These are phyloP conservation scores for Sebastes variabilis DNA, from an alignment of 2,797 vertebrate genomes.

Conservation along the genomic window DNA sequence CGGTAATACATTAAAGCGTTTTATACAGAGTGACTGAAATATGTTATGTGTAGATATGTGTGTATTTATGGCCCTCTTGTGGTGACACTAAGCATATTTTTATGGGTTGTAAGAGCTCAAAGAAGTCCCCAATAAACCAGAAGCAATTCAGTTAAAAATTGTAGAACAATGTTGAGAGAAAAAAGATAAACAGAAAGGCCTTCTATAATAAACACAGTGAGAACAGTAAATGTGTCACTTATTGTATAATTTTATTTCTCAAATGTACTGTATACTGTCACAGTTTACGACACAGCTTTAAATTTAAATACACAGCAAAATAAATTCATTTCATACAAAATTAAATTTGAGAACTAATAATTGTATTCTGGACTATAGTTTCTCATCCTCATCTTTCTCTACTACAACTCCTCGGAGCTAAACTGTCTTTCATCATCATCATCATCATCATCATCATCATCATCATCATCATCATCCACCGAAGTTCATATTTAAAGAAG, in stretches of 20 bases:
- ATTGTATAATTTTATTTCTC: slow-evolving; percentile 66
- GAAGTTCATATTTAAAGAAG: neutral
- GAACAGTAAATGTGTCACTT: neutral
- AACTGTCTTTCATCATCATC: neutral
- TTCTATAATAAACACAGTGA: neutral
- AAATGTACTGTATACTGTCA: slow-evolving; percentile 67
- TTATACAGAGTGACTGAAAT: neutral
- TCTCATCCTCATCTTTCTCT: neutral
- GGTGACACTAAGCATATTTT: neutral
- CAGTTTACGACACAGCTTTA: slow-evolving; percentile 73
- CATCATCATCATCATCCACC: neutral
- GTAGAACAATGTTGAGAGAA: neutral
- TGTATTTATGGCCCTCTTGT: slow-evolving; percentile 40
- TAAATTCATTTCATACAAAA: slow-evolving; percentile 66
- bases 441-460: too few species aligned
- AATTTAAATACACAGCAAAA: slow-evolving; percentile 67
- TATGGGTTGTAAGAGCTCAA: neutral
- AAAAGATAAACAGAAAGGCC: neutral
- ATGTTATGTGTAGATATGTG: neutral
- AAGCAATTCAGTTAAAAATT: neutral
- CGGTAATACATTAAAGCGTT: neutral
- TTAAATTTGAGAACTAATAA: slow-evolving; percentile 45
- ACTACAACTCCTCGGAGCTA: neutral
- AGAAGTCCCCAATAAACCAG: neutral
- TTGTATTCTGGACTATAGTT: neutral